Evolutionary conservation across 2,797 vertebrate genomes (phyloP).

Genomic region (Austrolebias charrua): DNA sequence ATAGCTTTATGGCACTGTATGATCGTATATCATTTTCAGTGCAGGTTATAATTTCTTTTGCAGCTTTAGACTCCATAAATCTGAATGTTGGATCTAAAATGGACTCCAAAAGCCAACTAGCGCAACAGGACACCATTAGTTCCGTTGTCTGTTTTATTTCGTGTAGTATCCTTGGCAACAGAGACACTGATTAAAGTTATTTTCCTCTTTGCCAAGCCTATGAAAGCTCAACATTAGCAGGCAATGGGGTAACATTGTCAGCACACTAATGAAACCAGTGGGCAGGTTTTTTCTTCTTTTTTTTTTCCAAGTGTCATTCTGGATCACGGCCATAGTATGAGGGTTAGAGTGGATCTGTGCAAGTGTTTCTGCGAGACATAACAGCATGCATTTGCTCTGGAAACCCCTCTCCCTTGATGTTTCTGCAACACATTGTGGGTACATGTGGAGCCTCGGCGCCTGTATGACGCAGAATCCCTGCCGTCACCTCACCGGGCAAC

Average conservation of each 20-base stretch:
- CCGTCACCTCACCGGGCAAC: conserved; percentile 41
- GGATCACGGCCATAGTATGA: conserved; percentile 64
- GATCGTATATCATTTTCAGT: conserved; percentile 5
- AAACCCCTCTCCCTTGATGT: conserved; percentile 1
- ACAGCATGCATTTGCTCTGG: conserved; percentile 39
- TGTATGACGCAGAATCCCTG: conserved; percentile 43
- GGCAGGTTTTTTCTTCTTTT: conserved; percentile 50
- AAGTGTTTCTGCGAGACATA: conserved; percentile 53
- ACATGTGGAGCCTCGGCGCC: conserved; percentile 37
- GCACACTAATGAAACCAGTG: conserved; percentile 68
- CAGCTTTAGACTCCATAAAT: conserved; percentile 50
- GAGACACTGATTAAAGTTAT: conserved; percentile 73
- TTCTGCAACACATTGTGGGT: conserved; percentile 20
- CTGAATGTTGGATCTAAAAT: conserved; percentile 50
- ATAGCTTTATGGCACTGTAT: conserved; percentile 2
- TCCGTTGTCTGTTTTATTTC: conserved; percentile 68
- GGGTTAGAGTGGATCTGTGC: conserved; percentile 48
- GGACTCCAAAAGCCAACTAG: conserved; percentile 50
- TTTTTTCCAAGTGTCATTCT: conserved; percentile 65
- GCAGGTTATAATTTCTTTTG: conserved; percentile 30
- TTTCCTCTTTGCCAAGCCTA: conserved; percentile 63
- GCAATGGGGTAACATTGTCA: conserved; percentile 59
- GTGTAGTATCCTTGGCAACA: conserved; percentile 71
- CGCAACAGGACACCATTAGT: conserved; percentile 71
- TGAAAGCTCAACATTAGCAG: conserved; percentile 63